Evolutionary conservation across 92 coral and sea anemone species (phyloP).

Genomic region (Heteractis magnifica): DNA sequence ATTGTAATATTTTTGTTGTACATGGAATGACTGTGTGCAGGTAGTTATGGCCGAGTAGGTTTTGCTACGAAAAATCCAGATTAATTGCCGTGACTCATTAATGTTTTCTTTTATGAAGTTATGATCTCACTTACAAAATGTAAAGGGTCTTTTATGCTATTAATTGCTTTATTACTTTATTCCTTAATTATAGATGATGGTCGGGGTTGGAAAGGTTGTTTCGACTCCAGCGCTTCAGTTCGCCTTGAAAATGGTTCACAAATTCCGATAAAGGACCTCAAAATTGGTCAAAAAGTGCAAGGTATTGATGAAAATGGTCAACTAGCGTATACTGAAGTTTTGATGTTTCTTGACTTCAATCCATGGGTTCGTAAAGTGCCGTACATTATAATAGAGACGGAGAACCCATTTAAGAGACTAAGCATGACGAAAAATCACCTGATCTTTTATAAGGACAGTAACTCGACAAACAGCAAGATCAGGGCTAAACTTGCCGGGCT

Average conservation of each 20-base stretch:
- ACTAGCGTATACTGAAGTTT: conserved; percentile 74
- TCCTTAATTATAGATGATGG: conserved; percentile 49
- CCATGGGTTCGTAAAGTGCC: conserved; percentile 60
- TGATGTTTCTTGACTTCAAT: conserved; percentile 81
- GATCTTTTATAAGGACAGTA: conserved; percentile 58
- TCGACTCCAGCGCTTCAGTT: conserved; percentile 70
- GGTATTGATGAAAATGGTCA: conserved; percentile 64
- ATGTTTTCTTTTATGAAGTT: conserved; percentile 36
- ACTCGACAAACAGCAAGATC: conserved; percentile 33
- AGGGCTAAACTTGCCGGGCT: conserved; percentile 66
- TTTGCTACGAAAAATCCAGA: conserved; percentile 34
- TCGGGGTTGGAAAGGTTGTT: conserved; percentile 59
- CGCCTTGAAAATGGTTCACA: conserved; percentile 60
- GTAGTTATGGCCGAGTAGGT: not conserved
- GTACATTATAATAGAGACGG: conserved; percentile 70
- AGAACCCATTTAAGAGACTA: conserved; percentile 57
- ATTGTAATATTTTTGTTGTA: conserved; percentile 8
- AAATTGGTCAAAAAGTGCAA: conserved; percentile 79
- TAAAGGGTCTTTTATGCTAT: conserved; percentile 29
- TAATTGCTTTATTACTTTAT: conserved; percentile 10
- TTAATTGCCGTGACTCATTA: conserved; percentile 63
- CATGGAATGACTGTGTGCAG: not conserved
- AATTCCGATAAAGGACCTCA: conserved; percentile 61
- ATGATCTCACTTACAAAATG: not conserved
- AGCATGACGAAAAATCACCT: conserved; percentile 81